Evolutionary conservation across 2,888 invertebrate genomes (phyloP).

Genomic region (Empis livida): DNA sequence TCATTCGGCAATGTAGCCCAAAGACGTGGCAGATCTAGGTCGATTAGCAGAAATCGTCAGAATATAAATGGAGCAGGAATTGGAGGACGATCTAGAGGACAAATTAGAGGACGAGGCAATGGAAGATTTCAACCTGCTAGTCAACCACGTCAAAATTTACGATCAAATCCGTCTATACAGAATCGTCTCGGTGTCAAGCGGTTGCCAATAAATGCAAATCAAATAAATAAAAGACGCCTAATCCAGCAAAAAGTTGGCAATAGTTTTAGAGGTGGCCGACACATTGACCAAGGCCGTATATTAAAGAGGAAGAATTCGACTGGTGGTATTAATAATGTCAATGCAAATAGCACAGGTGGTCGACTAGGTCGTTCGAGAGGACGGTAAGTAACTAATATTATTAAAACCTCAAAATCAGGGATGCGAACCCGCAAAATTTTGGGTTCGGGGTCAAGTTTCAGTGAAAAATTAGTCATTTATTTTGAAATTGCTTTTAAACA

Average conservation of each 20-base stretch:
- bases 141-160: not conserved
- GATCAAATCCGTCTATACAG: not conserved
- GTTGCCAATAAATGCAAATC: not conserved
- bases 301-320: slow-evolving; percentile 23
- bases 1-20: not conserved
- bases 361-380: slow-evolving; percentile 14
- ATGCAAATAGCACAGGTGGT: slow-evolving; percentile 1
- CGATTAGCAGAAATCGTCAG: not conserved
- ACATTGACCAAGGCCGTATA: slow-evolving; percentile 25
- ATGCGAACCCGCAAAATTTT: no score
- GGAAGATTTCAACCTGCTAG: not conserved
- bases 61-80: not conserved
- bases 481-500: no score
- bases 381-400: slow-evolving; percentile 4
- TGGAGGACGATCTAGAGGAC: not conserved
- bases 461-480: no score
- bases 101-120: not conserved
- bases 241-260: slow-evolving; percentile 6
- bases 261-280: slow-evolving; percentile 16
- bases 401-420: no score
- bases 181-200: not conserved
- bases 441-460: no score
- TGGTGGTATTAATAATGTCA: slow-evolving; percentile 8
- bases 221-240: slow-evolving; percentile 8
- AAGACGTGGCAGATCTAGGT: not conserved